Percentiles rank a stretch among this genome's conserved stretches.
These are phyloP conservation scores for Hydrotaea cyrtoneurina DNA, from an alignment of 2,888 invertebrate genomes.

Conservation along the genomic window DNA sequence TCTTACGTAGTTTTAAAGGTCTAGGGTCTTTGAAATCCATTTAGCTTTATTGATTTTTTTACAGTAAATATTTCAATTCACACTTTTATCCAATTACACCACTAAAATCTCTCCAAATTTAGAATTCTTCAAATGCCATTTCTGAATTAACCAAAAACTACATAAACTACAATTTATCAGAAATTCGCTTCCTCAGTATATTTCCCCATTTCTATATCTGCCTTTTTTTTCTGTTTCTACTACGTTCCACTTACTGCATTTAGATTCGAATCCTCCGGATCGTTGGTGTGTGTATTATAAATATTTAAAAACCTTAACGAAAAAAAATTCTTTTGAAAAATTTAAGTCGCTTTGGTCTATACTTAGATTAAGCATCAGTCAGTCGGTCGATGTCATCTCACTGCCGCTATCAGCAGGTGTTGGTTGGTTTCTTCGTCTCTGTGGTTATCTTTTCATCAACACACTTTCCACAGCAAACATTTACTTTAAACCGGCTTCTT, in stretches of 20 bases:
- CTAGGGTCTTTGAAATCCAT: no score
- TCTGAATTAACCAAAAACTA: no score
- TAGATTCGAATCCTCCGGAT: no score
- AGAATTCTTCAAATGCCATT: no score
- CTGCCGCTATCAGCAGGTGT: background rate
- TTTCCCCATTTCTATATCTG: no score
- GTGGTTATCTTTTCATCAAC: background rate
- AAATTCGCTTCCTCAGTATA: no score
- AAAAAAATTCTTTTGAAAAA: background rate
- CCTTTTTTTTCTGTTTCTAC: background rate
- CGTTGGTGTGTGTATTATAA: background rate
- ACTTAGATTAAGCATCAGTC: background rate
- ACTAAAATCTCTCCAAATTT: no score
- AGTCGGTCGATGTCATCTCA: background rate
- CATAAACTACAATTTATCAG: no score
- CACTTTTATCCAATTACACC: no score
- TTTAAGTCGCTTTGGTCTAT: slow-evolving; percentile 1
- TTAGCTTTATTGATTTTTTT: no score
- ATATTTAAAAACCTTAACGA: background rate
- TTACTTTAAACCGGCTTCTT: background rate
- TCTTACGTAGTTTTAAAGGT: no score
- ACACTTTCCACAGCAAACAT: background rate
- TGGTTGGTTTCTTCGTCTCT: background rate
- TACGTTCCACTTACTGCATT: background rate
- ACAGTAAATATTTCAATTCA: no score